These are phyloP conservation scores for Poeciliopsis retropinna DNA, from an alignment of 2,113 vertebrate species.

Conservation along the genomic window DNA sequence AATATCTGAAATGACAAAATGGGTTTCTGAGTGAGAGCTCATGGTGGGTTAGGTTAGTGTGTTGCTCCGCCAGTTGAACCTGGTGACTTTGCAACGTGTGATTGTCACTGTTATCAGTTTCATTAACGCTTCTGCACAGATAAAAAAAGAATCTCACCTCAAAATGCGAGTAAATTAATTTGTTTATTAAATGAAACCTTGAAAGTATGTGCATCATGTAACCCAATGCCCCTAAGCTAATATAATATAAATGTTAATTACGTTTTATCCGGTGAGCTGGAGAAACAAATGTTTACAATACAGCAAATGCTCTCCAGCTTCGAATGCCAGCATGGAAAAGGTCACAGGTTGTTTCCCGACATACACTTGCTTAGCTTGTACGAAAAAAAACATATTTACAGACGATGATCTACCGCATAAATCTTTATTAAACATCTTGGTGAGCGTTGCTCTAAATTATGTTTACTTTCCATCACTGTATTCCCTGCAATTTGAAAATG, in stretches of 20 bases:
- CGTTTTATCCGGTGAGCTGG: constrained; percentile 62
- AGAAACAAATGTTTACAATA: constrained; percentile 70
- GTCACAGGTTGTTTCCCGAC: background rate
- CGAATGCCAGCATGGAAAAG: constrained; percentile 38
- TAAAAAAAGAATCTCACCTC: constrained; percentile 44
- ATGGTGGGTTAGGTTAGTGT: constrained; percentile 13
- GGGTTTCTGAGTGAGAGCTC: background rate
- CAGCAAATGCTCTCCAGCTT: constrained; percentile 58
- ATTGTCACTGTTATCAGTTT: constrained; percentile 21
- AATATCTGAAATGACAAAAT: constrained; percentile 5
- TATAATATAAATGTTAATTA: constrained; percentile 84
- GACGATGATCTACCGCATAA: background rate
- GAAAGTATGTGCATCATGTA: constrained; percentile 63
- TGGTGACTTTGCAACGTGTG: constrained; percentile 31
- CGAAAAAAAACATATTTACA: constrained; percentile 6
- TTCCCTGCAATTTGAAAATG: constrained; percentile 35
- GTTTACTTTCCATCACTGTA: constrained; percentile 29
- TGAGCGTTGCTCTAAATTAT: background rate
- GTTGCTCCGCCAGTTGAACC: constrained; percentile 11
- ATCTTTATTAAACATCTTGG: background rate
- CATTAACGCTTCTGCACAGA: constrained; percentile 38
- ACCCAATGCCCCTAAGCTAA: constrained; percentile 77
- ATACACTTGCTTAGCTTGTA: constrained; percentile 5
- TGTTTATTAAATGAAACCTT: constrained; percentile 64
- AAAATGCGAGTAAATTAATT: constrained; percentile 59